Conservation (phyloP, 2,113 vertebrate species). For the Spheniscus mendiculus region DNA sequence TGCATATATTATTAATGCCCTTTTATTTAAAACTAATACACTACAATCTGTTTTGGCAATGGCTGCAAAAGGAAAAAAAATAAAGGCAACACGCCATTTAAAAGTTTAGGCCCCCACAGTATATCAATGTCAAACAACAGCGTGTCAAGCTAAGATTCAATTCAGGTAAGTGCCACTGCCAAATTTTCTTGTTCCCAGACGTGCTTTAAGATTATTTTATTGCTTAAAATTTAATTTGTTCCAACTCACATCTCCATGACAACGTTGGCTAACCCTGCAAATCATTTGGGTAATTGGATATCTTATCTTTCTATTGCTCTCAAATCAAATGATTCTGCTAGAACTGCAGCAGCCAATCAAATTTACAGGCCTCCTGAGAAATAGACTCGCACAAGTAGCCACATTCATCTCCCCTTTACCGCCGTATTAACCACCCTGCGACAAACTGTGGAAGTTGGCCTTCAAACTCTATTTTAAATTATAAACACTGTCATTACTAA, state of each 20-base stretch:
- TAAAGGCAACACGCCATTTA: slow-evolving; percentile 52
- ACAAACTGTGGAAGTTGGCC: slow-evolving; percentile 70
- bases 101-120: slow-evolving; percentile 73
- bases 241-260: slow-evolving; percentile 84
- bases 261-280: slow-evolving; percentile 85
- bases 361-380: slow-evolving; percentile 86
- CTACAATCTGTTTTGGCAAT: slow-evolving; percentile 23
- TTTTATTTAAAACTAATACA: slow-evolving; percentile 50
- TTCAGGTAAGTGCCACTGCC: slow-evolving; percentile 86
- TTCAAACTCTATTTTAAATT: slow-evolving; percentile 68
- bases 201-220: slow-evolving; percentile 88
- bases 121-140: slow-evolving; percentile 83
- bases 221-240: slow-evolving; percentile 92
- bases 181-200: slow-evolving; percentile 86
- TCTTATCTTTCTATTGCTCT: slow-evolving; percentile 90
- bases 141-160: slow-evolving; percentile 82
- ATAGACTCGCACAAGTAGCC: slow-evolving; percentile 80
- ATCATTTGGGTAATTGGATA: slow-evolving; percentile 90
- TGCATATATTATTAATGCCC: slow-evolving; percentile 41
- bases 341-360: slow-evolving; percentile 87
- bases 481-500: slow-evolving; percentile 68
- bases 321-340: slow-evolving; percentile 88
- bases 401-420: slow-evolving; percentile 81
- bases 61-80: neutral
- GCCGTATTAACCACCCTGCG: slow-evolving; percentile 70